Evolutionary conservation across 1,140 invertebrate species (phyloP).

Genomic region (Phthorimaea operculella): DNA sequence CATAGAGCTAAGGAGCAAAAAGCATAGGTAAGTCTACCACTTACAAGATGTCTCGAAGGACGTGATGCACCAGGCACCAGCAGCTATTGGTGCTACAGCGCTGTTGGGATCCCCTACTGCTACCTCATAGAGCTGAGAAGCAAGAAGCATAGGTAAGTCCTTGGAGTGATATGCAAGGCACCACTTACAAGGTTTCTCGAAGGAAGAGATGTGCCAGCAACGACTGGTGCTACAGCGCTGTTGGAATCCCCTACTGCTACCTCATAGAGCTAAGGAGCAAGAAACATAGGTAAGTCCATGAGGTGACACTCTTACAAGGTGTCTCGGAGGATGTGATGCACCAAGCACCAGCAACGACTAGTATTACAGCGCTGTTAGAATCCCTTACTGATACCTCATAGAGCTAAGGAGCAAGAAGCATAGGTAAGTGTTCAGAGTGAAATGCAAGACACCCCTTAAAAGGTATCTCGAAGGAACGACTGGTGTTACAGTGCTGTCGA

Average conservation of each 20-base stretch:
- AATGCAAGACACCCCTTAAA: too few species aligned
- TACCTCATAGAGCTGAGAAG: too few species aligned
- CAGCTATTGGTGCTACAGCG: too few species aligned
- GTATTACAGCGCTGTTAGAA: slow-evolving; percentile 70
- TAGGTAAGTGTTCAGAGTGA: slow-evolving; percentile 63
- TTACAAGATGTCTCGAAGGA: too few species aligned
- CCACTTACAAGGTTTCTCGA: slow-evolving; percentile 55
- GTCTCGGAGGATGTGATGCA: slow-evolving; percentile 56
- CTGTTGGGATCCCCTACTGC: too few species aligned
- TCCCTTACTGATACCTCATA: slow-evolving; percentile 76
- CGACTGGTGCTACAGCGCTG: slow-evolving; percentile 75
- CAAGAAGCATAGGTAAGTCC: too few species aligned
- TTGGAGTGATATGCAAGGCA: too few species aligned
- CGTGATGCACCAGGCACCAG: slow-evolving; percentile 71
- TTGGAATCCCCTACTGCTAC: slow-evolving; percentile 73
- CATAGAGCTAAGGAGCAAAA: slow-evolving; percentile 75
- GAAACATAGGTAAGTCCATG: too few species aligned
- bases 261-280: slow-evolving; percentile 77
- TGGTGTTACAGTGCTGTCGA: too few species aligned
- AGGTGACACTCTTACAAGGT: slow-evolving; percentile 67
- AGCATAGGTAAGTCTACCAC: slow-evolving; percentile 64
- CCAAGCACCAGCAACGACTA: slow-evolving; percentile 76
- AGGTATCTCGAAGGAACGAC: too few species aligned
- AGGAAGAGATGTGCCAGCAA: slow-evolving; percentile 70
- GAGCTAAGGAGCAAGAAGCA: slow-evolving; percentile 74